These are phyloP conservation scores for Ferrisia virgata DNA, from an alignment of 2,888 invertebrate species.

Conservation along the genomic window DNA sequence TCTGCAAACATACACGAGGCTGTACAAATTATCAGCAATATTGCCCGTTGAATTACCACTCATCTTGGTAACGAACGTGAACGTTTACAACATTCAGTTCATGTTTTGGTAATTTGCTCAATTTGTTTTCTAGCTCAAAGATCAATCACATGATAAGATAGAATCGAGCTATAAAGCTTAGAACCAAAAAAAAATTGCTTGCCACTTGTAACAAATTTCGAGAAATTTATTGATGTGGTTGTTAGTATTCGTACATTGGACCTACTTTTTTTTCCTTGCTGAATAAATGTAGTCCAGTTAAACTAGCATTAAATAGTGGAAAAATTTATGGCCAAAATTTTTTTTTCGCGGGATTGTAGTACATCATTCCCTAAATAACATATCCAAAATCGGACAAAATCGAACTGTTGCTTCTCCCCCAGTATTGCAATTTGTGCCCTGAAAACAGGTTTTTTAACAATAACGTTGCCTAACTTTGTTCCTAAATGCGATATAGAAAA, in stretches of 20 bases:
- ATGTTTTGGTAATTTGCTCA: not conserved
- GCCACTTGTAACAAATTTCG: not conserved
- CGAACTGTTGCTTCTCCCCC: too few species aligned
- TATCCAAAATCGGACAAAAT: too few species aligned
- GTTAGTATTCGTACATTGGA: not conserved
- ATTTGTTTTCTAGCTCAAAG: constrained; percentile 5
- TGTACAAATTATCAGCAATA: not conserved
- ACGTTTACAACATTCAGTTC: not conserved
- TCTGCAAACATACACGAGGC: not conserved
- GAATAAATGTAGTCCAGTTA: too few species aligned
- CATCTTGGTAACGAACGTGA: not conserved
- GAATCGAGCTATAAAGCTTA: not conserved
- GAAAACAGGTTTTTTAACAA: too few species aligned
- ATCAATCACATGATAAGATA: not conserved
- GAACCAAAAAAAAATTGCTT: not conserved
- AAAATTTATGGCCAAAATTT: too few species aligned
- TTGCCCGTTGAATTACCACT: not conserved
- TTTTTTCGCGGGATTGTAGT: too few species aligned
- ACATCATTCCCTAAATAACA: too few species aligned
- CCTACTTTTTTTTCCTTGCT: too few species aligned
- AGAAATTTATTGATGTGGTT: not conserved
- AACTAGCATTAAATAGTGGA: too few species aligned
- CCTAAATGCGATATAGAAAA: too few species aligned
- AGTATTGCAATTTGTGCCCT: too few species aligned
- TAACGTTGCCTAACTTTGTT: too few species aligned